A percentile compares a stretch with the other conserved stretches of the same genome.
phyloP scores from a whole-genome alignment of 2,797 vertebrate genomes.

The Fistularia tabacaria region DNA sequence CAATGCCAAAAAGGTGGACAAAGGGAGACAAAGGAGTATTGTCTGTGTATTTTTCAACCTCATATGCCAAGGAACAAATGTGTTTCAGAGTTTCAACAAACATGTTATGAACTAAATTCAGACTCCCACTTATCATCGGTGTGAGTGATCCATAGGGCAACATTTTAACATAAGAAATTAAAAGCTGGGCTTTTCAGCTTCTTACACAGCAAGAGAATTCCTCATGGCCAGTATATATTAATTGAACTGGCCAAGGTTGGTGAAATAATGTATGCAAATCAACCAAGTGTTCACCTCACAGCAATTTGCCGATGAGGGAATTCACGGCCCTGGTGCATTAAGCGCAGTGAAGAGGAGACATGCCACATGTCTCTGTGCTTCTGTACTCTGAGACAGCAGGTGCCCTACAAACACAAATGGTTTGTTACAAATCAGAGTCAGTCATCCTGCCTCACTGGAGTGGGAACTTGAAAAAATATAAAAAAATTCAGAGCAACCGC shows the following conservation, averaged over 20 bases:
- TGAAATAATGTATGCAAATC: conserved; percentile 68
- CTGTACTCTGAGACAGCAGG: conserved; percentile 24
- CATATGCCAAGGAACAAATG: conserved; percentile 2
- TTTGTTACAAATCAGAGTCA: neutral
- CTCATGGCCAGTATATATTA: conserved; percentile 62
- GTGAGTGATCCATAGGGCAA: conserved; percentile 34
- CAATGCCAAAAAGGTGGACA: no score
- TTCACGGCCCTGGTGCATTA: conserved; percentile 38
- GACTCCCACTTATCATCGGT: conserved; percentile 5
- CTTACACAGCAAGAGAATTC: conserved; percentile 32
- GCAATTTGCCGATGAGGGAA: conserved; percentile 69
- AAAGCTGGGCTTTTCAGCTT: conserved; percentile 27
- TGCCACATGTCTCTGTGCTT: conserved; percentile 13
- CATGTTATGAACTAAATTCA: conserved; percentile 31
- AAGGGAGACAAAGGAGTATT: no score
- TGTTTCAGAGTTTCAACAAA: conserved; percentile 41
- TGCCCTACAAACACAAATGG: conserved; percentile 9
- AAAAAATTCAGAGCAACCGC: no score
- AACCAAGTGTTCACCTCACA: conserved; percentile 66
- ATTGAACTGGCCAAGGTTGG: conserved; percentile 51
- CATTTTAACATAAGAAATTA: conserved; percentile 45
- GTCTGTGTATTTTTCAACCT: no score
- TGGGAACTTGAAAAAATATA: conserved; percentile 7
- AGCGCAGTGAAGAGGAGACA: conserved; percentile 27
- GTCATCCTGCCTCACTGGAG: conserved; percentile 11